Base-by-base conservation (phyloP, 92 coral and sea anemone genomes). In the Heliopora coerulea region DNA sequence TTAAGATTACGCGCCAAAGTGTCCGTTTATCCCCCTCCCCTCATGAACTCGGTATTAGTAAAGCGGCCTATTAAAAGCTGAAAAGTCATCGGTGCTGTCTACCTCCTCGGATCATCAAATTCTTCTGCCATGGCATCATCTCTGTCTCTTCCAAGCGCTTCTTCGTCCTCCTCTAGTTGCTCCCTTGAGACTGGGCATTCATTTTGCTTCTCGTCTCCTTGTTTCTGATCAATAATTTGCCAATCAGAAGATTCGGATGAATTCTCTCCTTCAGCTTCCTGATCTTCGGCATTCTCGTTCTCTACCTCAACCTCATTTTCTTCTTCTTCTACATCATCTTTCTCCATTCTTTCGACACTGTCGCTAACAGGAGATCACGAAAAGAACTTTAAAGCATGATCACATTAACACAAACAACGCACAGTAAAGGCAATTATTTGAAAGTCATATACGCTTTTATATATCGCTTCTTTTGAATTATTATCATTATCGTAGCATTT, bases 111-210 rank as follows among this genome's bases (percentile, higher is more conserved):
- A 56, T 93, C 98, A 65, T 93, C 91, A 85, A 93, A 93, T 66
- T 82, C 83, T 56, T 82, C 89, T 0, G 98, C 98, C 98, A 93
- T 93, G 33, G 83, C 96, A 81, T 93, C 98, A 72, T 93, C 98
- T 78, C 98, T 89, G 42, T 72, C 86, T 89, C 91, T 88, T 49
- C 99, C 99, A 25, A 95, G 96, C 24, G 88, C 91, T 73, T 95
- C 99, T 70, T 91, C 96, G 73, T 95, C 99, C 3, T 85, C 95
- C 54, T 89, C 99, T 33, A 81, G 86, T 79, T 95, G 91, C 80
- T 91, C 95, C 41, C 85, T 89, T 11, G 86, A 73, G 19, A 95
- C 73, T 25, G 97, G 90, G 52, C 62, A 18, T 40, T 88, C 91
- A 39, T 90, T 89, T 19, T 75, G 81, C 30, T 70, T 85, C 49